Percentiles rank a stretch among this genome's conserved stretches.
phyloP scores from a whole-genome alignment of 2,888 invertebrate species.

The Lysandra coridon region DNA sequence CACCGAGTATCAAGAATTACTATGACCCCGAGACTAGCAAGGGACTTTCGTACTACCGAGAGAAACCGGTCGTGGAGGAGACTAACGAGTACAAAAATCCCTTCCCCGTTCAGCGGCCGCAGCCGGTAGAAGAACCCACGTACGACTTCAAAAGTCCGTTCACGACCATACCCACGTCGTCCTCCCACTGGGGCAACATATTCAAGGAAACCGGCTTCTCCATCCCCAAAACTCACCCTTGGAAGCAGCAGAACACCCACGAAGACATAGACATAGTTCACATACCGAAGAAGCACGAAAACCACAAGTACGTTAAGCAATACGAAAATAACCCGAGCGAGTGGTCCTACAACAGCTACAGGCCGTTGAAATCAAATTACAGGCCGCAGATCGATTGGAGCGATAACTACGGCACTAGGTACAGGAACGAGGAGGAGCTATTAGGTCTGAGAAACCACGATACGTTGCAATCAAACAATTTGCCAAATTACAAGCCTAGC shows the following conservation, averaged over 20 bases:
- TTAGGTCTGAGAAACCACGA: constrained; percentile 69
- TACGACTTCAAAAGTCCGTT: constrained; percentile 59
- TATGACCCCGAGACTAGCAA: constrained; percentile 53
- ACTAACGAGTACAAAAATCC: constrained; percentile 48
- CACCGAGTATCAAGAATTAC: constrained; percentile 52
- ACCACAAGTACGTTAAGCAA: constrained; percentile 52
- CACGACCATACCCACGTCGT: constrained; percentile 52
- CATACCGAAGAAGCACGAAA: constrained; percentile 61
- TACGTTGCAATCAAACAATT: constrained; percentile 62
- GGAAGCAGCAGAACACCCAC: constrained; percentile 51
- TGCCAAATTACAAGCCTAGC: constrained; percentile 58
- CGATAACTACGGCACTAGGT: constrained; percentile 57
- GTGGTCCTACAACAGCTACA: constrained; percentile 52
- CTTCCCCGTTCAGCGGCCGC: constrained; percentile 42
- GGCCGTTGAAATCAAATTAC: constrained; percentile 53
- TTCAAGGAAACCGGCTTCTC: constrained; percentile 59
- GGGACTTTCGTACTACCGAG: constrained; percentile 47
- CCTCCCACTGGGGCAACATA: constrained; percentile 63
- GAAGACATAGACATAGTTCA: constrained; percentile 57
- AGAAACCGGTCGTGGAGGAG: constrained; percentile 53
- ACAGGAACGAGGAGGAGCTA: constrained; percentile 72
- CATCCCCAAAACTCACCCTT: constrained; percentile 53
- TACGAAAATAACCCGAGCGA: constrained; percentile 53
- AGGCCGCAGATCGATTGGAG: constrained; percentile 58
- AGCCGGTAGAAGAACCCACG: constrained; percentile 32